Evolutionary conservation across 2,888 invertebrate genomes (phyloP).

Genomic region (Sphaeridia pumilis): DNA sequence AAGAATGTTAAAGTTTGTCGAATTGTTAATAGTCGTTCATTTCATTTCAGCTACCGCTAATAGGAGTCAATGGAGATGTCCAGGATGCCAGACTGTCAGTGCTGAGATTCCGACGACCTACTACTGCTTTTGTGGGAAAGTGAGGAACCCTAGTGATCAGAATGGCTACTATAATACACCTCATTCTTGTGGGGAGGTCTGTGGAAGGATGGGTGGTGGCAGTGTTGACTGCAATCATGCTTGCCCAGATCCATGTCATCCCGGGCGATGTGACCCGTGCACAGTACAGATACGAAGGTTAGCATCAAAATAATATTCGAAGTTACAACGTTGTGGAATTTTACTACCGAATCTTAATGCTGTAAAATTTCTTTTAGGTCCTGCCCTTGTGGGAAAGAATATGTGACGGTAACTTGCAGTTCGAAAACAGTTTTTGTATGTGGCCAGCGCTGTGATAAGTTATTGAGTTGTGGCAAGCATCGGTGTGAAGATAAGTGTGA

Average conservation of each 20-base stretch:
- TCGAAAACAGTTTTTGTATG: constrained; percentile 61
- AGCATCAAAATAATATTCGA: background rate
- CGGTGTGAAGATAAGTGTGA: constrained; percentile 44
- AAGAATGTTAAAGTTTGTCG: too few relatives aligned
- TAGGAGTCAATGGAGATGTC: constrained; percentile 86
- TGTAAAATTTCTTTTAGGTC: too few relatives aligned
- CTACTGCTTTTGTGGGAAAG: constrained; percentile 80
- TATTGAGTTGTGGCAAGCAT: constrained; percentile 66
- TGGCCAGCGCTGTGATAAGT: constrained; percentile 57
- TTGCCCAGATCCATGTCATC: constrained; percentile 77
- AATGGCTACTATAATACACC: constrained; percentile 56
- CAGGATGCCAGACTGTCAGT: constrained; percentile 80
- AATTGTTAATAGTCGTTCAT: too few relatives aligned
- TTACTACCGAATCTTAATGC: background rate
- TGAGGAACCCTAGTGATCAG: constrained; percentile 55
- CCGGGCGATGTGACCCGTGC: constrained; percentile 12
- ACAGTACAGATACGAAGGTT: constrained; percentile 9
- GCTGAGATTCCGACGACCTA: constrained; percentile 65
- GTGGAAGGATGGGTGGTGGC: constrained; percentile 51
- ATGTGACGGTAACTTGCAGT: constrained; percentile 58
- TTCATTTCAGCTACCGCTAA: constrained; percentile 14
- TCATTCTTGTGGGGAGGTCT: constrained; percentile 83
- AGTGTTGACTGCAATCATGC: constrained; percentile 42
- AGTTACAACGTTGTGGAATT: background rate
- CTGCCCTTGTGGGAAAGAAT: constrained; percentile 68